Evolutionary conservation across 2,797 vertebrate genomes (phyloP), one percentile per base, ranked within the genome.

Genomic region (Cryptoblepharus egeriae): DNA sequence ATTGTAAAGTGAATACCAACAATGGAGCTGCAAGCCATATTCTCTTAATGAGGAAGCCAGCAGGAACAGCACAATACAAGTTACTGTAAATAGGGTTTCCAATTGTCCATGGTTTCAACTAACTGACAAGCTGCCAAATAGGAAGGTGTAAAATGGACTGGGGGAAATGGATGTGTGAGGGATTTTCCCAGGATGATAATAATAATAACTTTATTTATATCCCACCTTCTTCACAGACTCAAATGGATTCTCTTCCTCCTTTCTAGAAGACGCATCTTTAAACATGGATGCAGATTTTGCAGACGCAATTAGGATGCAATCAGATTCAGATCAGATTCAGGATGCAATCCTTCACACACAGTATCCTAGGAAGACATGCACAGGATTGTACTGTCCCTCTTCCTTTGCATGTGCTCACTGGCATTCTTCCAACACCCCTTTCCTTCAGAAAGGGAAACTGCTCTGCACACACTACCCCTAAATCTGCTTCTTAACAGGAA

Each of bases 1-100:
- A 45, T 61, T 71, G 57, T 63, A 55, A 39, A 63, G 28, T 15
- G 42, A 68, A 83, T 85, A 72, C 0, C 0, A 87, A 67, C 74
- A 60, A 49, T 60, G 85, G 82, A 13, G 85, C n/a, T 69, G 65
- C 65, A 79, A 52, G 85, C 28, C 77, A 30, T 28, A 77, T 35
- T 24, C 37, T 65, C 69, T 37, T 49, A 80, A 82, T 57, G 26
- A 49, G 69, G 64, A 77, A 30, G 52, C 63, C 28, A 86, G 60
- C 0, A 1, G 52, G 9, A 82, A 75, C 22, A 73, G 74, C 80
- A 73, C 69, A 24, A 63, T 52, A 37, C 49, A 82, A 32, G 0
- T 13, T 42, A 6, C 20, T 64, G 57, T 49, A 52, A 82, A 70
- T 63, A 68, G 35, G n/a, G 11, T 60, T 75, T 74, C 57, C 20